A percentile compares a stretch with the other conserved stretches of the same genome.
phyloP scores from a whole-genome alignment of 2,797 vertebrate genomes.

The Pseudochirops corinnae region DNA sequence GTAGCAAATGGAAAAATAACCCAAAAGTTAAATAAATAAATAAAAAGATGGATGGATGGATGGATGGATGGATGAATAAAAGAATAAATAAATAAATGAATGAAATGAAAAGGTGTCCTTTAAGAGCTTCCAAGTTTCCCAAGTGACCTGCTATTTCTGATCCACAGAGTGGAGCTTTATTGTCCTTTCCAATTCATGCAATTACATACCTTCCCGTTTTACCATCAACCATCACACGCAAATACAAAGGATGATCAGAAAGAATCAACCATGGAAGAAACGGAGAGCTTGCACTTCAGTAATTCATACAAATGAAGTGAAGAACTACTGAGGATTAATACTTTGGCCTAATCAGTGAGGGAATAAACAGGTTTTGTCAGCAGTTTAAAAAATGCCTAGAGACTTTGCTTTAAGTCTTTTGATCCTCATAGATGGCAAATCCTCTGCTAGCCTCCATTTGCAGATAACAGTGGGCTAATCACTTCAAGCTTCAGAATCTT shows the following conservation, averaged over 20 bases:
- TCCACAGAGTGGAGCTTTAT: slow-evolving; percentile 20
- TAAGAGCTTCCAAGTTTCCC: slow-evolving; percentile 45
- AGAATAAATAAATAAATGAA: neutral
- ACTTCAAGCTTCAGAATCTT: neutral
- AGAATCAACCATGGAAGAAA: slow-evolving; percentile 38
- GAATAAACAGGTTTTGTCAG: slow-evolving; percentile 36
- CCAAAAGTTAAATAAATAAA: neutral
- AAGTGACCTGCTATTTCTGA: slow-evolving; percentile 37
- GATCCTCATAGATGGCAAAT: neutral
- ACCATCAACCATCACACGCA: slow-evolving; percentile 10
- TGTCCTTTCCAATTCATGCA: slow-evolving; percentile 23
- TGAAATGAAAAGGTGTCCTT: neutral
- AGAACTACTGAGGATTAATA: neutral
- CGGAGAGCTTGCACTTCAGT: slow-evolving; percentile 23
- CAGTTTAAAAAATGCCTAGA: neutral
- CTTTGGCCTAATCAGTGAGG: slow-evolving; percentile 32
- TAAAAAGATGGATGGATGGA: neutral
- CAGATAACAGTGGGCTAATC: neutral
- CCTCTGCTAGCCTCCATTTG: neutral
- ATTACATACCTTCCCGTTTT: slow-evolving; percentile 24
- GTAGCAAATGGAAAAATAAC: slow-evolving; percentile 28
- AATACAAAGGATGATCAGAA: slow-evolving; percentile 47
- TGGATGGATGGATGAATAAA: slow-evolving; percentile 18
- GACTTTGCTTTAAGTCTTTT: neutral
- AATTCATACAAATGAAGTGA: slow-evolving; percentile 27